phyloP scores from a whole-genome alignment of 2,113 vertebrate genomes.

The Ictidomys tridecemlineatus region DNA sequence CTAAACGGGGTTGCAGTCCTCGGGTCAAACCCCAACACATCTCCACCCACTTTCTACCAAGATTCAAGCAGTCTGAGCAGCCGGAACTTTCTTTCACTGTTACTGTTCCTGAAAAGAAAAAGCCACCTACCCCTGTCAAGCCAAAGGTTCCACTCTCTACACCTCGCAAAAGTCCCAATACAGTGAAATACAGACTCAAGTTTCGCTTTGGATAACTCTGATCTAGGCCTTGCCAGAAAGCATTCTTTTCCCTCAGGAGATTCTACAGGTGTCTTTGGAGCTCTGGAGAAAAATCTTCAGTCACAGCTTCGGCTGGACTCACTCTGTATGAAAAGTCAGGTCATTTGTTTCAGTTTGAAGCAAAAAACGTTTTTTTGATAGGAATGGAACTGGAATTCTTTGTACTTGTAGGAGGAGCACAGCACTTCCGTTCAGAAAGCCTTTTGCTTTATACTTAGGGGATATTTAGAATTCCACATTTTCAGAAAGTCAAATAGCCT shows the following conservation, averaged over 20 bases:
- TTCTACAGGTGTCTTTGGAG: neutral
- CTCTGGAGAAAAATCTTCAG: neutral
- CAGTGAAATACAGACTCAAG: constrained; percentile 95
- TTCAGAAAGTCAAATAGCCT: neutral
- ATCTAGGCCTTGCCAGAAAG: rapidly evolving
- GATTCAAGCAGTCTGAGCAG: constrained; percentile 88
- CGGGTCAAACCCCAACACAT: constrained; percentile 96
- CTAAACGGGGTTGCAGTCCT: constrained; percentile 96
- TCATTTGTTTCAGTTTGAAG: constrained; percentile 12
- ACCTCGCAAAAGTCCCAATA: constrained; percentile 83
- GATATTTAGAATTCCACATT: neutral
- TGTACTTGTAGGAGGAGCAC: neutral
- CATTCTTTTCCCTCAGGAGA: constrained; percentile 55
- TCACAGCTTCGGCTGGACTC: neutral
- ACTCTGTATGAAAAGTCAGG: neutral
- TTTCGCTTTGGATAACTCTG: constrained; percentile 94
- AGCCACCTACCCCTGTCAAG: constrained; percentile 78
- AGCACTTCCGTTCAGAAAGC: neutral
- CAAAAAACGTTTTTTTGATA: constrained; percentile 25
- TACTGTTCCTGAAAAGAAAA: constrained; percentile 89
- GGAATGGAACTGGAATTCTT: constrained; percentile 63
- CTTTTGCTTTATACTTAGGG: constrained; percentile 44
- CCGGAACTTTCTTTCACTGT: constrained; percentile 93
- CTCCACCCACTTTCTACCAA: constrained; percentile 97
- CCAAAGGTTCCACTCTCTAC: constrained; percentile 77